Conservation (phyloP, 2,888 invertebrate genomes). For the Thelaira solivaga region DNA sequence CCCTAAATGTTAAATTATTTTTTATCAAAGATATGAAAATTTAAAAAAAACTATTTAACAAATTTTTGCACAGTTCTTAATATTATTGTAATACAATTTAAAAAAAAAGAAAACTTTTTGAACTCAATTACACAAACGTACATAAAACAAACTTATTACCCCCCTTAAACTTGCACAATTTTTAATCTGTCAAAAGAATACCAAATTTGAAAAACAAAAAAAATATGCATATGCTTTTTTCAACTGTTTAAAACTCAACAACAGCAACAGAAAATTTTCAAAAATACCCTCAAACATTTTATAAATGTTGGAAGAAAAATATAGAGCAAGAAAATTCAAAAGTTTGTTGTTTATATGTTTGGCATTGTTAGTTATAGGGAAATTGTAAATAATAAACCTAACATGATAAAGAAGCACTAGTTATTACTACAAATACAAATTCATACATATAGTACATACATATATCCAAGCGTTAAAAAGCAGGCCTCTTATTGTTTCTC, state of each 20-base stretch:
- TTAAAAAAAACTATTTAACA: too few species aligned
- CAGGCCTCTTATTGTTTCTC: too few species aligned
- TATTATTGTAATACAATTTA: too few species aligned
- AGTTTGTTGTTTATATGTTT: conserved; percentile 46
- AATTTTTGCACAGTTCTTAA: too few species aligned
- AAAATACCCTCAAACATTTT: conserved; percentile 13
- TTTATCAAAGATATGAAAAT: too few species aligned
- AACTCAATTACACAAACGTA: too few species aligned
- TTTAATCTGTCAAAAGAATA: neutral
- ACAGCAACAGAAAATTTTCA: conserved; percentile 9
- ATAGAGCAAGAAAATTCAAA: neutral
- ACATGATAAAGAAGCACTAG: conserved; percentile 47
- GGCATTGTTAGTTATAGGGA: conserved; percentile 47
- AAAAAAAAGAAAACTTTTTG: too few species aligned
- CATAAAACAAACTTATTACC: too few species aligned
- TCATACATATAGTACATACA: neutral
- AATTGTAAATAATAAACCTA: conserved; percentile 32
- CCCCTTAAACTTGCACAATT: too few species aligned
- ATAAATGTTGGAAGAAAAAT: neutral
- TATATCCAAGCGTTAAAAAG: neutral
- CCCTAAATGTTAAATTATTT: too few species aligned
- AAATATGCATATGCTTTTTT: neutral
- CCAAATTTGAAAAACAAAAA: neutral
- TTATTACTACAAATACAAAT: neutral
- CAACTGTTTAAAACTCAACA: conserved; percentile 22